Conservation (phyloP, 37 sponge, comb jelly and placozoan species). For the Oscarella lobularis region DNA sequence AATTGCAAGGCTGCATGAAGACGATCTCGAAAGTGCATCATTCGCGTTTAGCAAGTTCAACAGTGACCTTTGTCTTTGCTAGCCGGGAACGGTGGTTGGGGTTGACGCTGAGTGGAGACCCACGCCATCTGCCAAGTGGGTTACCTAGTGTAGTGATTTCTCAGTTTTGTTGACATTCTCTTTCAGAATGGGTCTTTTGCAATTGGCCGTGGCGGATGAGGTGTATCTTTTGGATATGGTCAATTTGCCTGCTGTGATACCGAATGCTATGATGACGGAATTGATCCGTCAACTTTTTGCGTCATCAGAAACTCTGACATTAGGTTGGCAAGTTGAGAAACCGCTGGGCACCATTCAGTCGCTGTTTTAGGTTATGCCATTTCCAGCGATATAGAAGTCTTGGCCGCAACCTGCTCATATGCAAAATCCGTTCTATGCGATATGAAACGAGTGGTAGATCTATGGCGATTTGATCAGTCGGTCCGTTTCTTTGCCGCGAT, state of each 20-base stretch:
- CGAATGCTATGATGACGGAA: neutral
- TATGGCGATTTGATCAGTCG: too few species aligned
- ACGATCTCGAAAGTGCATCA: neutral
- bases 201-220: neutral
- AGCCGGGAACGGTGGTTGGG: neutral
- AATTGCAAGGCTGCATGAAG: neutral
- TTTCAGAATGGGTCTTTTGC: neutral
- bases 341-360: neutral
- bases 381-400: neutral
- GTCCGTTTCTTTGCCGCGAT: too few species aligned
- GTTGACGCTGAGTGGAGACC: conserved; percentile 2
- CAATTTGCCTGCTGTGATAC: neutral
- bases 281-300: neutral
- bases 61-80: neutral
- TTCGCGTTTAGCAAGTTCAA: too few species aligned
- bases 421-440: too few species aligned
- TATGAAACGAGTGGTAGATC: too few species aligned
- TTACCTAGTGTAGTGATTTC: too few species aligned
- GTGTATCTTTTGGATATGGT: neutral
- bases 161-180: too few species aligned
- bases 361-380: neutral
- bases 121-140: too few species aligned
- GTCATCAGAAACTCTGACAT: neutral
- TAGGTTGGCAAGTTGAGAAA: too few species aligned
- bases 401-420: neutral